A percentile compares a stretch with the other conserved stretches of the same genome.
These are phyloP conservation scores for Polyommatus iphigenia DNA, from an alignment of 2,888 invertebrate genomes.

Conservation along the genomic window DNA sequence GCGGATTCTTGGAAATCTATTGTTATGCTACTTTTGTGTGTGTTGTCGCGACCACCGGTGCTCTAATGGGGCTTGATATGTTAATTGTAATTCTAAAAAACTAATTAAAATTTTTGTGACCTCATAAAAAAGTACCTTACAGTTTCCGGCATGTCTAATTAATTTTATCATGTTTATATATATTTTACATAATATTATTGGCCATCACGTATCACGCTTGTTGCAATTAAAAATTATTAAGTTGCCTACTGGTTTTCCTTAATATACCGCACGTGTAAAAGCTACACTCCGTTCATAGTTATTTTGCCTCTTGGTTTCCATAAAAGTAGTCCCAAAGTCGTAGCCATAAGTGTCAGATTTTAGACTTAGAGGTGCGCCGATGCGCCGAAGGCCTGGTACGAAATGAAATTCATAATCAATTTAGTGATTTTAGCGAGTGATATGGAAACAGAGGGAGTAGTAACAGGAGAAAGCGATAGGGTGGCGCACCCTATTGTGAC, in stretches of 20 bases:
- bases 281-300: background rate
- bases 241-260: background rate
- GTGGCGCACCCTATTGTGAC: constrained; percentile 41
- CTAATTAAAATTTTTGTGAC: background rate
- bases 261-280: background rate
- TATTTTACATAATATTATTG: no score
- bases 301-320: background rate
- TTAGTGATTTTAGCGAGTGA: constrained; percentile 14
- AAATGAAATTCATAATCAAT: background rate
- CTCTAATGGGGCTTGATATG: no score
- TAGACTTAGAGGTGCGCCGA: background rate
- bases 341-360: background rate
- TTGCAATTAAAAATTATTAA: no score
- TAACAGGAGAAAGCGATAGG: constrained; percentile 32
- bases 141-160: no score
- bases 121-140: background rate
- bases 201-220: no score
- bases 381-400: background rate
- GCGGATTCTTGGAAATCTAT: no score
- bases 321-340: background rate
- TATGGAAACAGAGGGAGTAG: constrained; percentile 24
- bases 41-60: no score
- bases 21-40: no score
- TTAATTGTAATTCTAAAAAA: no score
- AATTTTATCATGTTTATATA: background rate